Base-by-base conservation (phyloP, 1,140 invertebrate species). In the Tetramorium alpestre region DNA sequence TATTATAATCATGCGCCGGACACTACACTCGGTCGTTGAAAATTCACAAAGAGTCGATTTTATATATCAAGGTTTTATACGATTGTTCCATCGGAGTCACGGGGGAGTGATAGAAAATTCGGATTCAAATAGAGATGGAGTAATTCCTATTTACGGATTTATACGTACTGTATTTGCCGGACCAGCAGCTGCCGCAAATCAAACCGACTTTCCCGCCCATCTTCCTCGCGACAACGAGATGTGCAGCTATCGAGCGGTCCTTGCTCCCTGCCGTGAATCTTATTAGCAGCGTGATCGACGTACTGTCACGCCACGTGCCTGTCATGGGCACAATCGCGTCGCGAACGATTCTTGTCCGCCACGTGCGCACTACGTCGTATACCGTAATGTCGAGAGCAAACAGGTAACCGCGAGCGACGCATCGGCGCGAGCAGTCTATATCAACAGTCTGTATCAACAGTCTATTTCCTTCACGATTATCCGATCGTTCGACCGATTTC, bases 141-240 rank as follows among this genome's bases (percentile, higher is more conserved):
- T 60, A 25, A 60, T 60, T 10, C 1, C 22, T 16, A n/a, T 41
- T 13, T 18, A 16, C 33, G 13, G 25, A 78, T 60, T 62, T n/a
- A 80, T 94, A 94, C 94, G 76, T 94, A 94, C 94, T 93, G 91
- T 94, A 95, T 75, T 95, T 95, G 77, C 94, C 92, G 54, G 94
- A 93, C 94, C 94, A 95, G 90, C 94, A 95, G 91, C 93, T 94
- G 82, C 94, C 93, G 89, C 94, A 95, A 78, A 95, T 95, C 69
- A 95, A 86, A 3, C 93, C 94, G 28, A 95, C 94, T 81, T 94
- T 94, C 58, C 94, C 94, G 60, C 94, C 94, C 94, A 95, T 95
- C 60, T 89, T 91, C 44, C 64, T 87, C 33, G 33, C 73, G 73
- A 85, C 33, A 77, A 85, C 67, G 80, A 84, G 67, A 49, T 73